These are phyloP conservation scores for Drosophila willistoni DNA, from an alignment of 1,140 invertebrate genomes.

Conservation along the genomic window DNA sequence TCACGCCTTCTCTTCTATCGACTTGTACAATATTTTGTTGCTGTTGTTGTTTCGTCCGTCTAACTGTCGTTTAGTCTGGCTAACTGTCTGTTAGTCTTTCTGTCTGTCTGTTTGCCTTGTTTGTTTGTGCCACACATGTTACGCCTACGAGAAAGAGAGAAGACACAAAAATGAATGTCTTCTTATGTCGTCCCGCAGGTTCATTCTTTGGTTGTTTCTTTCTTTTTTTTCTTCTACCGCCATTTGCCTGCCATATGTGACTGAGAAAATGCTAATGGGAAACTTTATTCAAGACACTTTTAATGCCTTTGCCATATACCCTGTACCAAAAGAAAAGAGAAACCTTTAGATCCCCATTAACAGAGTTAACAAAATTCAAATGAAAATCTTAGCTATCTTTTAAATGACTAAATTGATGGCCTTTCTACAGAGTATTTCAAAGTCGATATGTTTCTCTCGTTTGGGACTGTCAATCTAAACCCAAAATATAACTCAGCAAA, in stretches of 20 bases:
- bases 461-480: conserved; percentile 32
- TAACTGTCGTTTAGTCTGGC: background rate
- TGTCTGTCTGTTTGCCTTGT: conserved; percentile 44
- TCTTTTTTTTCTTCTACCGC: conserved; percentile 15
- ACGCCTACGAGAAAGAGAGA: conserved; percentile 42
- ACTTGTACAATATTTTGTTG: conserved; percentile 34
- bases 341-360: no score
- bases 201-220: conserved; percentile 30
- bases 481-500: background rate
- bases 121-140: conserved; percentile 64
- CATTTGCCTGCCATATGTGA: conserved; percentile 56
- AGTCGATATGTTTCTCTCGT: background rate
- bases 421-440: background rate
- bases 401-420: no score
- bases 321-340: no score
- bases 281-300: background rate
- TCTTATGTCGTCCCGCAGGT: conserved; percentile 32
- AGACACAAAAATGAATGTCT: background rate
- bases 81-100: conserved; percentile 5
- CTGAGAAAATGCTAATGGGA: conserved; percentile 51
- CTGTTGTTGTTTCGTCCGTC: background rate
- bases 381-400: no score
- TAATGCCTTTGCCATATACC: no score
- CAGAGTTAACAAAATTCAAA: no score
- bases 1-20: conserved; percentile 51